Conservation (phyloP, 2,888 invertebrate species). For the Cacoxenus indagator region DNA sequence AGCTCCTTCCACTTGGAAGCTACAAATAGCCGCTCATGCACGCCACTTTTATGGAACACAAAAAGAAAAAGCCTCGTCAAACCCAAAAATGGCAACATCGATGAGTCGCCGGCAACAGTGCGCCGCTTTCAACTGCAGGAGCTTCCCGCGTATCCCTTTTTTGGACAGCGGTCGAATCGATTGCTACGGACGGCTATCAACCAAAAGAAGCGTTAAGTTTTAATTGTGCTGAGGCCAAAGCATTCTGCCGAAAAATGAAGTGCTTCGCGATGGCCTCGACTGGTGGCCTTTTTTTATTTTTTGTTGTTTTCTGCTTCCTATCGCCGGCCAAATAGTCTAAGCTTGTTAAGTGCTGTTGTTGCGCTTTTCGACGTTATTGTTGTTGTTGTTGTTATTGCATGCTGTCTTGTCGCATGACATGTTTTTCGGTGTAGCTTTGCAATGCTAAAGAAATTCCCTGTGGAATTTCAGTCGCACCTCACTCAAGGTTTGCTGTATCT, state of each 20-base stretch:
- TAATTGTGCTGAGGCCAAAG: constrained; percentile 59
- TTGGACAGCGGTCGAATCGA: background rate
- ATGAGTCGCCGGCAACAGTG: constrained; percentile 1
- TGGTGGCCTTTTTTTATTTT: constrained; percentile 1
- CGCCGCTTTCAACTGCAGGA: constrained; percentile 14
- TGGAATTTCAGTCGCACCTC: constrained; percentile 46
- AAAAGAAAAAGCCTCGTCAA: too few species aligned
- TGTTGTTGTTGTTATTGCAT: constrained; percentile 43
- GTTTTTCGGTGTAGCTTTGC: constrained; percentile 40
- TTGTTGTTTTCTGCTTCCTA: background rate
- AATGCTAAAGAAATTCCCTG: constrained; percentile 40
- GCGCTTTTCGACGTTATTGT: background rate
- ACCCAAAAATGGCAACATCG: constrained; percentile 21
- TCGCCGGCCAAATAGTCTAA: too few species aligned
- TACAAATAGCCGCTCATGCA: too few species aligned
- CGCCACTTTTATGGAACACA: too few species aligned
- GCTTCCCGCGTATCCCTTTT: constrained; percentile 25
- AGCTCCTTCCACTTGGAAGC: too few species aligned
- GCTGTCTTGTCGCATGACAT: constrained; percentile 60
- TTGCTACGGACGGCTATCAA: background rate
- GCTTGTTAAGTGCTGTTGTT: too few species aligned
- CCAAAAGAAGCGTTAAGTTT: constrained; percentile 54
- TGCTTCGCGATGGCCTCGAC: constrained; percentile 35
- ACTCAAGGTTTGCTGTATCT: background rate
- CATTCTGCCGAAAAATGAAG: constrained; percentile 52